These are phyloP conservation scores for Brachyopa scutellaris DNA, from an alignment of 2,888 invertebrate genomes.

Conservation along the genomic window DNA sequence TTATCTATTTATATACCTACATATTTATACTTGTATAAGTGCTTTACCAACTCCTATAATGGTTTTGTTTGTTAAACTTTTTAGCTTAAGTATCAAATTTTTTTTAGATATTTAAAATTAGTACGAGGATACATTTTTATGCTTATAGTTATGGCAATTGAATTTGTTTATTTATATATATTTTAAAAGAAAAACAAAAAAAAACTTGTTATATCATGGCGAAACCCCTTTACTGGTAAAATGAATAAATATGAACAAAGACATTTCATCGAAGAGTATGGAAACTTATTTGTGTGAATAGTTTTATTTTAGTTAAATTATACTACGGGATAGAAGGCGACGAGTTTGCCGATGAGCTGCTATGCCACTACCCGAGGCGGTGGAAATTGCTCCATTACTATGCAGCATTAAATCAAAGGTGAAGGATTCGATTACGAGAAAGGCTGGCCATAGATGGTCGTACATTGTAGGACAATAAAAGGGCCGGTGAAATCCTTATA, in stretches of 20 bases:
- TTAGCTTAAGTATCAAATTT: slow-evolving; percentile 44
- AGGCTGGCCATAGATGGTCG: too few species aligned
- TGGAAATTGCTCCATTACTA: too few species aligned
- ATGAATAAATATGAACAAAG: slow-evolving; percentile 61
- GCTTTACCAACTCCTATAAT: slow-evolving; percentile 64
- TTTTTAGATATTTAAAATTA: slow-evolving; percentile 58
- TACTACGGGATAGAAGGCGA: too few species aligned
- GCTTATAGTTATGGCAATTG: slow-evolving; percentile 52
- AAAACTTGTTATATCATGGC: slow-evolving; percentile 55
- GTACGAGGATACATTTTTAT: slow-evolving; percentile 56
- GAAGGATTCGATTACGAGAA: too few species aligned
- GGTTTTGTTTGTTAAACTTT: slow-evolving; percentile 64
- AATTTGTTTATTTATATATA: slow-evolving; percentile 59
- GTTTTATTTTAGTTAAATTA: too few species aligned
- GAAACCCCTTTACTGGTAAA: slow-evolving; percentile 59
- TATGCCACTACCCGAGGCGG: too few species aligned
- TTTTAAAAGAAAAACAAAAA: slow-evolving; percentile 28
- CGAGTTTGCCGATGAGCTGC: too few species aligned
- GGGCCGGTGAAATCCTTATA: too few species aligned
- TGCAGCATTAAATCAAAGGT: too few species aligned
- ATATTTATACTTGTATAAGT: slow-evolving; percentile 67
- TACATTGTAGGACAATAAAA: too few species aligned
- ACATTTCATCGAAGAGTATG: slow-evolving; percentile 57
- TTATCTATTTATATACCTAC: slow-evolving; percentile 68
- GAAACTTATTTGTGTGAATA: too few species aligned